Base-by-base conservation (phyloP, 2,797 vertebrate genomes). In the Pipistrellus pygmaeus region DNA sequence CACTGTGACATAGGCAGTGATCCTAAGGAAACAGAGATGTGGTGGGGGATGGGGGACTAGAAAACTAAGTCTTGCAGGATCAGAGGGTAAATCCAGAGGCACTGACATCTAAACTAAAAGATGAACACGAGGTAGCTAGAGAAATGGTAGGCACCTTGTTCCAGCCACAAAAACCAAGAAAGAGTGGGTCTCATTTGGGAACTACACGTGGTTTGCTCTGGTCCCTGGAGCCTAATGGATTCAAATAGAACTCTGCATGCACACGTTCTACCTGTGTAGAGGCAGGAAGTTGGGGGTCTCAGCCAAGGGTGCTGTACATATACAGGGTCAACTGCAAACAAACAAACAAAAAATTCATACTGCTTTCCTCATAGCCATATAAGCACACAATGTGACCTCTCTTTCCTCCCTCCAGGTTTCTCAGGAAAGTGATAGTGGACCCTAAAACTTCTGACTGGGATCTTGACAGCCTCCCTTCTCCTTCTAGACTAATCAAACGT, bases 311-410 rank as follows among this genome's bases (percentile, higher is more conserved):
- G 4, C 30, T 57, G 12, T 9, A n/a, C 6, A 27, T 41, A 60
- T 11, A 21, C 20, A 13, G 32, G 27, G n/a, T 53, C 51, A n/a
- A 4, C 3, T 15, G 11, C n/a, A 53, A 60, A 85, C 27, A 46
- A 46, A 9, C 4, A 60, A 60, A 44, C 44, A 44, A 44, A 44
- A 60, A 60, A 60, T 6, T 7, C 10, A 30, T 3, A 1, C 25
- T 35, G 51, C 66, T 84, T 48, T 48, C 18, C 35, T 32, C 48
- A 23, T 6, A 38, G 46, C 12, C 62, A 13, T 55, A 20, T 0
- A 41, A 23, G n/a, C 5, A 44, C 14, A 30, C 3, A 27, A 0
- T 14, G 21, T 2, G 0, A 46, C 32, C 13, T 2, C 18, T 21
- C 12, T 78, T 78, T 60, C 41, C 6, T 82, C 51, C n/a, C 3